phyloP scores from a whole-genome alignment of 30 jellyfish, hydroid and myxozoan species.

The Nemopilema nomurai region DNA sequence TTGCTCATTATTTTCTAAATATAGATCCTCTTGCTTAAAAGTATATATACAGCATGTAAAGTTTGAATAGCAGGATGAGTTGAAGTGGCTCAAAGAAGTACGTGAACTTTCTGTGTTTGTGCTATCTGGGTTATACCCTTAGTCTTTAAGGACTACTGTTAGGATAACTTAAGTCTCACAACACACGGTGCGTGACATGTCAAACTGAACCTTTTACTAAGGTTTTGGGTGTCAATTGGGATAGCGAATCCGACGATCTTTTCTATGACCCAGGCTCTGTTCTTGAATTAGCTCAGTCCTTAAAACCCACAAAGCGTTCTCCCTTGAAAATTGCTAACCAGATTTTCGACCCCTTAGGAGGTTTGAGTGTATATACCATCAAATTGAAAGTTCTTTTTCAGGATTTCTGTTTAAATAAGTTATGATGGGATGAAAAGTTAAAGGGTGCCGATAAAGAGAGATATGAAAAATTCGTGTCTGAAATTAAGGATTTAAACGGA shows the following conservation, averaged over 20 bases:
- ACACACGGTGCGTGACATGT: too few species aligned
- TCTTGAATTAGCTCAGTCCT: not conserved
- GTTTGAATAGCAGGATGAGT: too few species aligned
- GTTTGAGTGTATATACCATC: constrained; percentile 21
- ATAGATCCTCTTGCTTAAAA: too few species aligned
- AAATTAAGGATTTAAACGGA: not conserved
- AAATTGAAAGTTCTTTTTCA: constrained; percentile 40
- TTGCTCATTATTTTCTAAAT: too few species aligned
- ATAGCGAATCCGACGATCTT: not conserved
- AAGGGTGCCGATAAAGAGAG: constrained; percentile 9
- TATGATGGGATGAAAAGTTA: constrained; percentile 46
- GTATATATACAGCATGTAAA: too few species aligned
- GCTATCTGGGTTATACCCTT: too few species aligned
- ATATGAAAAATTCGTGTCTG: not conserved
- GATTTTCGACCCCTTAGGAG: constrained; percentile 74
- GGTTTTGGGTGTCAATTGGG: constrained; percentile 5
- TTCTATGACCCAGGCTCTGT: constrained; percentile 3
- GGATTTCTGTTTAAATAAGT: constrained; percentile 23
- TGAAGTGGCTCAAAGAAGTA: too few species aligned
- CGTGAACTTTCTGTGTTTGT: too few species aligned
- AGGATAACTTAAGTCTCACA: too few species aligned
- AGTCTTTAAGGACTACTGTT: too few species aligned
- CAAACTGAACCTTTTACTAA: constrained; percentile 2
- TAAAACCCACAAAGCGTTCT: constrained; percentile 38
- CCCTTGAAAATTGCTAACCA: constrained; percentile 43